A percentile compares a stretch with the other conserved stretches of the same genome.
These are phyloP conservation scores for Helostoma temminkii DNA, from an alignment of 2,797 vertebrate species.

Conservation along the genomic window DNA sequence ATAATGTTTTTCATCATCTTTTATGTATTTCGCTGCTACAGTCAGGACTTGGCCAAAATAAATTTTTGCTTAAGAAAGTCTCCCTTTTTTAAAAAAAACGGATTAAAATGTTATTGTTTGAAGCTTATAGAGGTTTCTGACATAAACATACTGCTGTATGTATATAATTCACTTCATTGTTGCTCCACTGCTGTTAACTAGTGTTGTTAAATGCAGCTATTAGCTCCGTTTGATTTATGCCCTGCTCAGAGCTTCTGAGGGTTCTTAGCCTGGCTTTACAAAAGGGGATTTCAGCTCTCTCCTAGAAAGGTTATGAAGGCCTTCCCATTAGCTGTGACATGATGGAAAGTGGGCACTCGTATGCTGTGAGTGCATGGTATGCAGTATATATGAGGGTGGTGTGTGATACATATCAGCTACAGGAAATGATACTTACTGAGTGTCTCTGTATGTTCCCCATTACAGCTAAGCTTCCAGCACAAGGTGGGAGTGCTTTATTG, in stretches of 20 bases:
- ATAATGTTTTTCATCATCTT: slow-evolving; percentile 1
- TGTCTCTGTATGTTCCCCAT: slow-evolving; percentile 57
- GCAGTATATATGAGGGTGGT: slow-evolving; percentile 35
- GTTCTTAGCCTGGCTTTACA: slow-evolving; percentile 56
- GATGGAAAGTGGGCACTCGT: slow-evolving; percentile 67
- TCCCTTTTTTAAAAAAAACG: slow-evolving; percentile 14
- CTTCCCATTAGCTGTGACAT: slow-evolving; percentile 66
- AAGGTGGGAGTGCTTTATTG: slow-evolving; percentile 98
- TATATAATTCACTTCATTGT: slow-evolving; percentile 57
- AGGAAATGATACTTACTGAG: slow-evolving; percentile 59
- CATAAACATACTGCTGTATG: slow-evolving; percentile 38
- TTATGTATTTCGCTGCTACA: neutral
- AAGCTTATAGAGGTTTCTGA: slow-evolving; percentile 37
- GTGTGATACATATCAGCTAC: slow-evolving; percentile 40
- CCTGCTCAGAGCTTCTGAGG: slow-evolving; percentile 52
- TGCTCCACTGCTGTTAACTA: slow-evolving; percentile 37
- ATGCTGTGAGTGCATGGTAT: slow-evolving; percentile 57
- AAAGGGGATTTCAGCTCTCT: slow-evolving; percentile 61
- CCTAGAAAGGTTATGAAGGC: slow-evolving; percentile 50
- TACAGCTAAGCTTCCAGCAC: slow-evolving; percentile 98
- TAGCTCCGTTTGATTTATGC: slow-evolving; percentile 72
- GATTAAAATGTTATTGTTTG: slow-evolving; percentile 49
- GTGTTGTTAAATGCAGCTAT: slow-evolving; percentile 70
- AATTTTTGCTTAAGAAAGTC: slow-evolving; percentile 29
- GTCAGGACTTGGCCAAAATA: slow-evolving; percentile 26